Base-by-base conservation (phyloP, 2,888 invertebrate species). In the Epicampocera succincta region DNA sequence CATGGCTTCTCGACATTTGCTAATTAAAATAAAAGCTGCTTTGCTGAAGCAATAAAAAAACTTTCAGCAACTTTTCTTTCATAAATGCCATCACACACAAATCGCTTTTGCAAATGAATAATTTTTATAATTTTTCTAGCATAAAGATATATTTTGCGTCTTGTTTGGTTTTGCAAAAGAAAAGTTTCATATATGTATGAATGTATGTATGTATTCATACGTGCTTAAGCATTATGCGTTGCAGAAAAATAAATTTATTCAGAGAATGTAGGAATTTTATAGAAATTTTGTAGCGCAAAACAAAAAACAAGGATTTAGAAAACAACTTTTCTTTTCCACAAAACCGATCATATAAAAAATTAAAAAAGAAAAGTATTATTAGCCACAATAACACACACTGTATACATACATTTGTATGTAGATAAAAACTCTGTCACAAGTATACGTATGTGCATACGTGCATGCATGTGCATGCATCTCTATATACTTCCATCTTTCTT, bases 191-290 rank as follows among this genome's bases (percentile, higher is more conserved):
- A 19, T 50, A 65, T 19, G 33, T 38, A n/a, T n/a, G 33, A 9
- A 38, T 6, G 8, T 19, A 25, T 6, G 8, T 19, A 25, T 5
- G 5, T 25, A 25, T 25, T 25, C 25, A 5, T 25, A 25, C 5
- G 25, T 25, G 5, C 5, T 25, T 25, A 25, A 25, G 3, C 25
- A 25, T 25, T 25, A 25, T 33, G 17, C 6, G 8, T 6, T 13
- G 19, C 19, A 66, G 21, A 5, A 25, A 48, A n/a, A 13, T n/a
- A 13, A 38, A 29, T 8, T 44, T 11, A 29, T 50, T 0, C 5
- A 5, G 17, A 33, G 17, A 44, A 15, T 44, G 19, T n/a, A 13
- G 54, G 44, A 68, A 25, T 19, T 68, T 56, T 66, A 44, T 44
- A 29, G 42, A 5, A 25, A 25, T 25, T 56, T 68, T 56, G 13